Percentiles rank a stretch among this genome's conserved stretches.
Conservation (phyloP, 1,140 invertebrate species). For the Theocolax elegans region DNA sequence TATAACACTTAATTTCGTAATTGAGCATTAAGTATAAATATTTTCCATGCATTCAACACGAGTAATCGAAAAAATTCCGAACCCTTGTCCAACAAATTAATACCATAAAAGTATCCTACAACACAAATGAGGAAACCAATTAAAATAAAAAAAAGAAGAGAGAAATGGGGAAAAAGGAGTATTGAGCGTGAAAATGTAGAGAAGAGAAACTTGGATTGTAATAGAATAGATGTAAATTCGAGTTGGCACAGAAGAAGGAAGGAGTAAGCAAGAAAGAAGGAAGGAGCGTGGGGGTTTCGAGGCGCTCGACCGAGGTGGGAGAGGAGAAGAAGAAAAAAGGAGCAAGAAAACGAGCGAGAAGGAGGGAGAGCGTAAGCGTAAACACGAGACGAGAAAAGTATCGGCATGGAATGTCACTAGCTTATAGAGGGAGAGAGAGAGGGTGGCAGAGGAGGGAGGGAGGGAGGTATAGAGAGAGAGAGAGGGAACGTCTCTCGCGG, state of each 20-base stretch:
- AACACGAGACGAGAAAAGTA: conserved; percentile 60
- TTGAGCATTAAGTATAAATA: too few species aligned
- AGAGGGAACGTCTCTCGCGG: conserved; percentile 54
- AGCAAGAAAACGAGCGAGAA: background rate
- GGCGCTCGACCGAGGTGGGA: background rate
- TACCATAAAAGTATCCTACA: too few species aligned
- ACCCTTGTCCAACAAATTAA: too few species aligned
- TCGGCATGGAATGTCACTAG: conserved; percentile 62
- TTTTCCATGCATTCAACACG: too few species aligned
- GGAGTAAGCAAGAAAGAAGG: conserved; percentile 28
- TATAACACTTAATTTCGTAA: too few species aligned
- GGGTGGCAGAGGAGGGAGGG: background rate
- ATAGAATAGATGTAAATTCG: conserved; percentile 28
- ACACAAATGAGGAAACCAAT: too few species aligned
- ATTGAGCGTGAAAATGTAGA: too few species aligned
- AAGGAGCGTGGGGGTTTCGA: background rate
- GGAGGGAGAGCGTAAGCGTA: conserved; percentile 44
- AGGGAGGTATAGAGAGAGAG: conserved; percentile 38
- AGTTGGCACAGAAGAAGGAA: conserved; percentile 21
- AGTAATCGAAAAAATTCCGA: too few species aligned
- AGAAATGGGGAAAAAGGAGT: too few species aligned
- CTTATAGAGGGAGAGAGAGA: conserved; percentile 38
- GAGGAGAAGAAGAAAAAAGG: conserved; percentile 9
- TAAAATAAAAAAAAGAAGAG: too few species aligned
- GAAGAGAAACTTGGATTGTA: background rate